Evolutionary conservation across 2,113 vertebrate species (phyloP), one percentile per base, ranked within the genome.

Genomic region (Poecile atricapillus): DNA sequence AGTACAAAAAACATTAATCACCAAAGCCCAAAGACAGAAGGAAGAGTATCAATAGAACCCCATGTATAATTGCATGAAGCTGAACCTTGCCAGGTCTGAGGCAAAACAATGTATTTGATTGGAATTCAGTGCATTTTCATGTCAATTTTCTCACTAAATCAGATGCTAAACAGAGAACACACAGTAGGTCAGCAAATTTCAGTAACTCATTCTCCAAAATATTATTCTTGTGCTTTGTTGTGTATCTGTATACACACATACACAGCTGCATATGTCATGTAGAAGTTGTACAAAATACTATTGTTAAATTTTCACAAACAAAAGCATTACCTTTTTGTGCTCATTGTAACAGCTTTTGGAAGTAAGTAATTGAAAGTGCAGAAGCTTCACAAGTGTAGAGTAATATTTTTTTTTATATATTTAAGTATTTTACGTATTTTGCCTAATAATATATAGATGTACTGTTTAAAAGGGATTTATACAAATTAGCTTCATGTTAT

Each of bases 161-260:
- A 83, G 30, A n/a, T 19, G 5, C 20, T 58, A 71, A 89, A 39
- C 16, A 62, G 16, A 87, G 69, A 89, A 78, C 52, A 9, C 35
- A 63, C 4, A 80, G 17, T 28, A 62, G 22, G 2, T 43, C 43
- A 87, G 19, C 12, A 89, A 78, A 80, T 33, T 69, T 67, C 47
- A 64, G 39, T 41, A 83, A 70, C 6, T 27, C 0, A 27, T 71
- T 91, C 83, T 60, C 41, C n/a, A 69, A 93, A 59, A 15, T 18
- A 59, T 44, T 70, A 21, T 64, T 91, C 18, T 55, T 47, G 11
- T 20, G 18, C 18, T 81, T 87, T 84, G 10, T 14, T 84, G 9
- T 65, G 3, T 41, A 46, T 18, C 19, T 0, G 0, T 47, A 25
- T 3, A 21, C 3, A 62, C 13, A 39, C 27, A 19, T 12, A 67